Percentiles rank a stretch among this genome's conserved stretches.
Conservation (phyloP, 2,797 vertebrate species). For the Etheostoma perlongum region DNA sequence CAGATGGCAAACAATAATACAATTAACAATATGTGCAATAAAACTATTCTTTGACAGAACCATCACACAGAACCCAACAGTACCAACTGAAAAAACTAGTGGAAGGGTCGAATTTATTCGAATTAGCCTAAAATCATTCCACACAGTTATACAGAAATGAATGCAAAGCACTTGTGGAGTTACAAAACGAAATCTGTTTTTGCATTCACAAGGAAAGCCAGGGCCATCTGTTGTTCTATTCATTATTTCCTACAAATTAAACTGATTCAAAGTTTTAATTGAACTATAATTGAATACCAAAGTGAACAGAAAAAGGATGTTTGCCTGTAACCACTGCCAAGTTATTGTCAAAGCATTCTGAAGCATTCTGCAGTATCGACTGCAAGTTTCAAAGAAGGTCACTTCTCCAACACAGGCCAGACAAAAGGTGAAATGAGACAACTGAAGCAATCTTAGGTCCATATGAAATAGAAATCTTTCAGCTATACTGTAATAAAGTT, state of each 20-base stretch:
- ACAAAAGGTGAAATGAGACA: slow-evolving; percentile 98
- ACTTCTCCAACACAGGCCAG: slow-evolving; percentile 92
- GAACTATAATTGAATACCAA: slow-evolving; percentile 87
- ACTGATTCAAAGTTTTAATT: slow-evolving; percentile 79
- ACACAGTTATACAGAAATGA: background rate
- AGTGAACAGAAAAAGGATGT: slow-evolving; percentile 82
- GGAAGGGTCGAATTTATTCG: background rate
- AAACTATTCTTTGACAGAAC: background rate
- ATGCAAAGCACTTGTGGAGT: slow-evolving; percentile 40
- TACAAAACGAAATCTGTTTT: slow-evolving; percentile 71
- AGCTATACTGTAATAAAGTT: slow-evolving; percentile 98
- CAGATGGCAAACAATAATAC: background rate
- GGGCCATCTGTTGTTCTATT: slow-evolving; percentile 75
- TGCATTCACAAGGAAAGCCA: slow-evolving; percentile 69
- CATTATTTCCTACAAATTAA: slow-evolving; percentile 52
- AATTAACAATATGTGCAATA: background rate
- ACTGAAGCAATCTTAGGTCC: slow-evolving; percentile 98
- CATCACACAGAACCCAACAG: slow-evolving; percentile 4
- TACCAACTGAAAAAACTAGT: background rate
- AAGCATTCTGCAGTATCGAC: slow-evolving; percentile 91
- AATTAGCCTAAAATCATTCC: slow-evolving; percentile 27
- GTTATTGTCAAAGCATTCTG: slow-evolving; percentile 72
- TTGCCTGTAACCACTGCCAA: slow-evolving; percentile 76
- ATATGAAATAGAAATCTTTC: slow-evolving; percentile 97
- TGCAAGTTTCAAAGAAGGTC: slow-evolving; percentile 93